phyloP scores from a whole-genome alignment of 2,888 invertebrate genomes.

The Timandra comae region DNA sequence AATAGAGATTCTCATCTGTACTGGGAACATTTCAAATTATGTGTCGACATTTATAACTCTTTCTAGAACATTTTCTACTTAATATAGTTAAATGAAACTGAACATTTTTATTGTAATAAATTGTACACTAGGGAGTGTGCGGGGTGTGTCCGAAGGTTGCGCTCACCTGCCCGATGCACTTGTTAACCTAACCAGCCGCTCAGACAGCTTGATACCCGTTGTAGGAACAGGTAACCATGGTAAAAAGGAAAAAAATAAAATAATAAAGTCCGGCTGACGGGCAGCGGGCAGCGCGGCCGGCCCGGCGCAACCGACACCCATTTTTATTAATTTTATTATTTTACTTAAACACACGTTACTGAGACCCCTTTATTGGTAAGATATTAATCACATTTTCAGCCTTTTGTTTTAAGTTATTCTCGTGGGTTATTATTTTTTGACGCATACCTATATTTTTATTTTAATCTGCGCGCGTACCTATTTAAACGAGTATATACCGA shows the following conservation, averaged over 20 bases:
- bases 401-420: too few species aligned
- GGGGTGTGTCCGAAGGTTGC: conserved; percentile 36
- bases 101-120: too few species aligned
- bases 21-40: too few species aligned
- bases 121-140: too few species aligned
- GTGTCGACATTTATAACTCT: too few species aligned
- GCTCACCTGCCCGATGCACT: conserved; percentile 58
- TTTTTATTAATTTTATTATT: conserved; percentile 26
- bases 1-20: too few species aligned
- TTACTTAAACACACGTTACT: conserved; percentile 5
- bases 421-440: too few species aligned
- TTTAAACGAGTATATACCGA: too few species aligned
- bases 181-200: conserved; percentile 65
- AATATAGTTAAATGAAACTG: too few species aligned
- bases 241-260: conserved; percentile 56
- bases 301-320: conserved; percentile 23
- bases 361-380: neutral
- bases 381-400: neutral
- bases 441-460: too few species aligned
- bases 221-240: conserved; percentile 66
- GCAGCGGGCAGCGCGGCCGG: conserved; percentile 34
- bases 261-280: conserved; percentile 43
- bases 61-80: too few species aligned
- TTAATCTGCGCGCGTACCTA: too few species aligned
- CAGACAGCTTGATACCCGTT: conserved; percentile 55